These are phyloP conservation scores for Hyposmocoma kahamanoa DNA, from an alignment of 1,140 invertebrate genomes.

Conservation along the genomic window DNA sequence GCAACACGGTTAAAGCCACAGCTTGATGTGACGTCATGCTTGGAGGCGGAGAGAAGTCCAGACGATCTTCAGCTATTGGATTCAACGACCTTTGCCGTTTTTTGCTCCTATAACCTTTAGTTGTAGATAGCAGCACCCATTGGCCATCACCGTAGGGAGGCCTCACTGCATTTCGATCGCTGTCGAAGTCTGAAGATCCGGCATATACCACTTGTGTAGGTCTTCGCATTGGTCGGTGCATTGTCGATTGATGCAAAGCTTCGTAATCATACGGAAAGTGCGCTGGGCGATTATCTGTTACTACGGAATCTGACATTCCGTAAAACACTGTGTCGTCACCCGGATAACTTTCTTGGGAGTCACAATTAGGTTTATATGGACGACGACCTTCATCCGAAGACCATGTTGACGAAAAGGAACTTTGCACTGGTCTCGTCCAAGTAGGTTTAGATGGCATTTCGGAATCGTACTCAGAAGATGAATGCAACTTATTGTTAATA, in stretches of 20 bases:
- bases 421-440: slow-evolving; percentile 51
- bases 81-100: slow-evolving; percentile 66
- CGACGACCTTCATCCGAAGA: slow-evolving; percentile 52
- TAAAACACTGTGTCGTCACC: slow-evolving; percentile 47
- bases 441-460: slow-evolving; percentile 59
- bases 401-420: slow-evolving; percentile 48
- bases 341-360: slow-evolving; percentile 46
- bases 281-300: slow-evolving; percentile 79
- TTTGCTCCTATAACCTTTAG: slow-evolving; percentile 79
- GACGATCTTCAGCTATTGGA: slow-evolving; percentile 27
- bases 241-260: slow-evolving; percentile 45
- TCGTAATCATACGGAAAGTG: slow-evolving; percentile 77
- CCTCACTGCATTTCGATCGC: slow-evolving; percentile 63
- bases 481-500: slow-evolving; percentile 57
- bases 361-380: slow-evolving; percentile 58
- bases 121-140: slow-evolving; percentile 85
- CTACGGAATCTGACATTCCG: slow-evolving; percentile 70
- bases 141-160: slow-evolving; percentile 80
- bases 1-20: slow-evolving; percentile 82
- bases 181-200: slow-evolving; percentile 44
- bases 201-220: slow-evolving; percentile 64
- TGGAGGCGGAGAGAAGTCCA: slow-evolving; percentile 29
- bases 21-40: slow-evolving; percentile 71
- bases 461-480: slow-evolving; percentile 45
- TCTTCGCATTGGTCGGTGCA: slow-evolving; percentile 51